Conservation (phyloP, 1,140 invertebrate species). For the Acromyrmex echinatior region DNA sequence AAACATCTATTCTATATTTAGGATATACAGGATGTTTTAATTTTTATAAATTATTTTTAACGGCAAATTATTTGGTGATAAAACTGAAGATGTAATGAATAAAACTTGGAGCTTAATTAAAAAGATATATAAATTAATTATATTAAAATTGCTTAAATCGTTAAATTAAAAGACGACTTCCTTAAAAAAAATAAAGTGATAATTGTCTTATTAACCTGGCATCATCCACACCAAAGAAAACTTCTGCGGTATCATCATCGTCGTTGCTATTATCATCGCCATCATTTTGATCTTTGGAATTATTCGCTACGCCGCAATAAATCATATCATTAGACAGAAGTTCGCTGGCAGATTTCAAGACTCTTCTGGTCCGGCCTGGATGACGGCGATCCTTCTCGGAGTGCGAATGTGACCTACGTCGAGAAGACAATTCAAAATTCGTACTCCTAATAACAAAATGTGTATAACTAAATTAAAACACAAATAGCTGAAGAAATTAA, state of each 20-base stretch:
- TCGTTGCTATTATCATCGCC: constrained; percentile 73
- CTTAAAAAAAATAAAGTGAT: background rate
- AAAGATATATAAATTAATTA: background rate
- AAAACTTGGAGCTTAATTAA: background rate
- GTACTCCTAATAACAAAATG: background rate
- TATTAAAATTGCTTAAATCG: background rate
- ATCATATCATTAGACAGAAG: constrained; percentile 84
- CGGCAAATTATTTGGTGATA: background rate
- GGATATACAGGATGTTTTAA: background rate
- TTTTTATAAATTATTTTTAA: background rate
- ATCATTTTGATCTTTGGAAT: constrained; percentile 40
- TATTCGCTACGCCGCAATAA: constrained; percentile 80
- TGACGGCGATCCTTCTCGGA: constrained; percentile 81
- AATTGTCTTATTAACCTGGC: constrained; percentile 68
- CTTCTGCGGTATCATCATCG: constrained; percentile 80
- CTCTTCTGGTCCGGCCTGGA: constrained; percentile 73
- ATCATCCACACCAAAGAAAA: constrained; percentile 84
- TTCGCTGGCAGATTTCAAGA: constrained; percentile 83
- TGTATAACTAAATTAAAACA: background rate
- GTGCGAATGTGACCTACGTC: constrained; percentile 82
- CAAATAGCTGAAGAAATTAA: background rate
- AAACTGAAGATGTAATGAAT: background rate
- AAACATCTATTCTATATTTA: background rate
- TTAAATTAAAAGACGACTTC: background rate
- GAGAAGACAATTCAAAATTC: background rate